Base-by-base conservation (phyloP, 2,113 vertebrate species). In the Trogon melanurus region DNA sequence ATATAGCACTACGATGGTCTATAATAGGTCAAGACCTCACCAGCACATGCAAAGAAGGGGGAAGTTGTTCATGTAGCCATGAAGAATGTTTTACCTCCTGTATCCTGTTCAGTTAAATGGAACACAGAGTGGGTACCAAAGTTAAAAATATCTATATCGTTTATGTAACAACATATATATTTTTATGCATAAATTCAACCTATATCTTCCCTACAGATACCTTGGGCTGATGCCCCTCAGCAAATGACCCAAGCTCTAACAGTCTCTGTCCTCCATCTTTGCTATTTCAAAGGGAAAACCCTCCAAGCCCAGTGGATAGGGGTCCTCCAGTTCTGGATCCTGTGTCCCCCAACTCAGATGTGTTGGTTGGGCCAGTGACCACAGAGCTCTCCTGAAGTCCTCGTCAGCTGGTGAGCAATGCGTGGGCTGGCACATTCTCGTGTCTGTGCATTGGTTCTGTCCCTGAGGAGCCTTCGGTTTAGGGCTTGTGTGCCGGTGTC, bases 31-130 rank as follows among this genome's bases (percentile, higher is more conserved):
- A 78, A 87, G 45, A 6, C 60, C 70, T 64, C 86, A 79, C 48
- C 84, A 95, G 61, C 48, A 91, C 86, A 97, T 96, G 94, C 96
- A 97, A 97, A 97, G 61, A 91, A 97, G 94, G 89, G 76, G 96
- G 89, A 96, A 97, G 80, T 65, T 73, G 56, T 92, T 95, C 95
- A 89, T 16, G 19, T 57, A 92, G 70, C 81, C 81, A 82, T 75
- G 70, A 95, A 96, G 62, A 89, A 81, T 57, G n/a, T 69, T 91
- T 89, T 92, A 81, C 83, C 86, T 92, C 13, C 57, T 87, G 41
- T 91, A 92, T 87, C 76, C 89, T 95, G 69, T 97, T 95, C n/a
- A 9, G 91, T 93, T 93, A 92, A 92, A 89, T 84, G 34, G 80
- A 92, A 93, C 91, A 51, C 73, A 89, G 30, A 95, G 26, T 65